Evolutionary conservation across 2,113 vertebrate species (phyloP).

Genomic region (Polypterus bichir): DNA sequence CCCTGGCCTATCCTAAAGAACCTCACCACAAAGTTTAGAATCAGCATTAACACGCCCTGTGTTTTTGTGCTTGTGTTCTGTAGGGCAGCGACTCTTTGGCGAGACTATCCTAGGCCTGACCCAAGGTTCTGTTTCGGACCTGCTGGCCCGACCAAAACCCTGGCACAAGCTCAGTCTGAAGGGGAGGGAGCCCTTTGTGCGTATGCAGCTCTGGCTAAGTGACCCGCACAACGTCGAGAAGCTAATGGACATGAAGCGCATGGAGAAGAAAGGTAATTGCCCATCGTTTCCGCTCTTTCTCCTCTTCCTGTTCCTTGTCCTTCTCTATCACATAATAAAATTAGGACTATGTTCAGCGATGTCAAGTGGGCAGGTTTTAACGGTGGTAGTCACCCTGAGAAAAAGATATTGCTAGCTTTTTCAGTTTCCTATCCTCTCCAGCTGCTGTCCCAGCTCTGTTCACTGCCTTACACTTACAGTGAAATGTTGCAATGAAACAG

Average conservation of each 20-base stretch:
- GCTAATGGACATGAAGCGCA: constrained; percentile 90
- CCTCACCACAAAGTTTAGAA: too few relatives aligned
- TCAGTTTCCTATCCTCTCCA: too few relatives aligned
- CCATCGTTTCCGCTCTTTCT: not conserved
- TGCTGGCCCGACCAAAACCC: constrained; percentile 89
- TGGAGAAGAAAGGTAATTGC: constrained; percentile 84
- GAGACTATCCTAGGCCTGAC: constrained; percentile 93
- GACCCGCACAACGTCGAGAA: constrained; percentile 92
- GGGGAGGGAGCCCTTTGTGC: constrained; percentile 78
- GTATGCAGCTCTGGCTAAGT: constrained; percentile 92
- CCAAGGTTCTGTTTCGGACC: constrained; percentile 94
- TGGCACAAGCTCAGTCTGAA: constrained; percentile 96
- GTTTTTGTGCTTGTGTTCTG: constrained; percentile 3
- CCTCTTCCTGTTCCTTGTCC: not conserved
- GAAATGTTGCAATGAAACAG: too few relatives aligned
- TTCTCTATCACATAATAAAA: too few relatives aligned
- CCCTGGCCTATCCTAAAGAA: too few relatives aligned
- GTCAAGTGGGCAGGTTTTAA: too few relatives aligned
- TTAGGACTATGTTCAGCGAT: too few relatives aligned
- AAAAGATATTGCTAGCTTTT: too few relatives aligned
- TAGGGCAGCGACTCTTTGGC: constrained; percentile 94
- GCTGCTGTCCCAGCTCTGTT: too few relatives aligned
- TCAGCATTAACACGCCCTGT: not conserved
- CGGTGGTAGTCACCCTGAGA: too few relatives aligned
- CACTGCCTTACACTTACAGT: too few relatives aligned